Evolutionary conservation across 2,888 invertebrate species (phyloP), one percentile per base, ranked within the genome.

Genomic region (Pachycephus smyrnensis): DNA sequence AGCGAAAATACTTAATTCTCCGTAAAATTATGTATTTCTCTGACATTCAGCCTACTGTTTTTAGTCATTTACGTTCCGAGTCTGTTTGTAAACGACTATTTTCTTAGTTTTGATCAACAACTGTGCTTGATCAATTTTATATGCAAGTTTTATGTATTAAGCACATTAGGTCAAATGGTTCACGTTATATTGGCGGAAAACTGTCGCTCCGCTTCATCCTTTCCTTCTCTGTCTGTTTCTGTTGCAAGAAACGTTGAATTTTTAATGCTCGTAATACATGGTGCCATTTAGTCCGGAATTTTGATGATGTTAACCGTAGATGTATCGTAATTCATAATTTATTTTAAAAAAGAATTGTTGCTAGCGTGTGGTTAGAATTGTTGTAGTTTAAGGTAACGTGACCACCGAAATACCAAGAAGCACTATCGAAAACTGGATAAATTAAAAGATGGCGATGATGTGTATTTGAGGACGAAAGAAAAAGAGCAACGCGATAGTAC

Each of bases 361-460:
- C 69, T 75, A 78, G 78, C 71, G 69, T 30, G 73, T 78, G 71
- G 71, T 55, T 78, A 78, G 77, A 75, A 32, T 73, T 78, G 75
- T 75, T 78, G 71, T 77, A 69, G 69, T 31, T 32, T 69, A 69
- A 30, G 32, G 69, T 12, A 12, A 69, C 69, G 31, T 69, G 30
- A 31, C 31, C 69, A 69, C 31, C 69, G 69, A 69, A 11, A 69
- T 12, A 9, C 12, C 11, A 69, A 69, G 30, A 31, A 69, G 32
- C 30, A 12, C 6, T 31, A 32, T 69, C 12, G 32, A 12, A 69
- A 69, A 15, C 12, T 40, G 37, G 37, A 40, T 40, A 40, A 40
- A 12, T 12, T 4, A 12, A 40, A 40, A 40, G 37, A 12, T 12
- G 37, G 37, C 37, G 37, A 40, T 40, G 37, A 4, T 40, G 37